A percentile compares a stretch with the other conserved stretches of the same genome.
Evolutionary conservation across 1,140 invertebrate species (phyloP).

Genomic region (Scaptomyza montana): DNA sequence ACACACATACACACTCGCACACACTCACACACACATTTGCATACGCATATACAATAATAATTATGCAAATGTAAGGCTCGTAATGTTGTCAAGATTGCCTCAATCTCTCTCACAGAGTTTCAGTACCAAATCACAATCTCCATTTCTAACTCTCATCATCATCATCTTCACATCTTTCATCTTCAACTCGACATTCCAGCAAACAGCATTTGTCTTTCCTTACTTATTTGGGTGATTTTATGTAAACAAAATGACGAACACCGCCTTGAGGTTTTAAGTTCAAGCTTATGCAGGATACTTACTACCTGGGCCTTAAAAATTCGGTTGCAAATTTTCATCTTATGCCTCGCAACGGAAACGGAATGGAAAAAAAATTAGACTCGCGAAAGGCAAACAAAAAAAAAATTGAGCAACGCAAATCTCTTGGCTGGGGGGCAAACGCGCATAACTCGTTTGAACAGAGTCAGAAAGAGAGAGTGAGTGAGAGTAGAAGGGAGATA

Average conservation of each 20-base stretch:
- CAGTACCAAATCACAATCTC: constrained; percentile 15
- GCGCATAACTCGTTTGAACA: constrained; percentile 69
- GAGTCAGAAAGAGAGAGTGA: constrained; percentile 6
- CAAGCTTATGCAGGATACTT: constrained; percentile 41
- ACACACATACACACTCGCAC: constrained; percentile 23
- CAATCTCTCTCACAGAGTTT: neutral
- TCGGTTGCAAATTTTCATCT: constrained; percentile 20
- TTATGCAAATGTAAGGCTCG: constrained; percentile 77
- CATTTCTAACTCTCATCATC: constrained; percentile 18
- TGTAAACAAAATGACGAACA: constrained; percentile 76
- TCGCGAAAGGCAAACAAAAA: constrained; percentile 36
- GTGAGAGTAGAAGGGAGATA: neutral
- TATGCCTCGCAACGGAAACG: constrained; percentile 33
- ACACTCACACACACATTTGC: constrained; percentile 11
- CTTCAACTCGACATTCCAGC: neutral
- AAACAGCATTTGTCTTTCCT: constrained; percentile 35
- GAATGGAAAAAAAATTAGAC: constrained; percentile 27
- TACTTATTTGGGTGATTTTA: constrained; percentile 62
- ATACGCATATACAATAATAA: constrained; percentile 60
- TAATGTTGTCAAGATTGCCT: constrained; percentile 73
- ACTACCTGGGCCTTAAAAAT: constrained; percentile 41
- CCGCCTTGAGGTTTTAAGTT: constrained; percentile 61
- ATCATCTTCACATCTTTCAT: neutral
- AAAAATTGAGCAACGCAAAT: constrained; percentile 62
- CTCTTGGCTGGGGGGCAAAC: constrained; percentile 65